Conservation (phyloP, 2,888 invertebrate species). For the Chrysina gloriosa region DNA sequence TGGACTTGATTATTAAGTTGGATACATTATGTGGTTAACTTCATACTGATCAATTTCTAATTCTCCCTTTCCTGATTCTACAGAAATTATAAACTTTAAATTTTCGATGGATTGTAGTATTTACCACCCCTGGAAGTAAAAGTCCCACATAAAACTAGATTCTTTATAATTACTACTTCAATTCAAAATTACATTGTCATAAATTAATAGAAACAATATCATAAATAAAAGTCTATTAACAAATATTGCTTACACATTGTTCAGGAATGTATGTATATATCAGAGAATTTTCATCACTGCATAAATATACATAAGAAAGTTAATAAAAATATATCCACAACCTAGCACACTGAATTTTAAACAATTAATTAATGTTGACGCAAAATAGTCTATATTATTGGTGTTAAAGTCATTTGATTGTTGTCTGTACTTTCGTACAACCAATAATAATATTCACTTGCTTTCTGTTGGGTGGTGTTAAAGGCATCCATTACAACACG, state of each 20-base stretch:
- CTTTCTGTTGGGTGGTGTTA: constrained; percentile 75
- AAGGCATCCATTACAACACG: constrained; percentile 74
- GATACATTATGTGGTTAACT: no score
- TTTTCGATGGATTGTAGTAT: no score
- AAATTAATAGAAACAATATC: constrained; percentile 8
- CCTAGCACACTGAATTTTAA: constrained; percentile 40
- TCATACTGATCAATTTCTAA: no score
- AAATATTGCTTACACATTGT: constrained; percentile 38
- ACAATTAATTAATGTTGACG: constrained; percentile 21
- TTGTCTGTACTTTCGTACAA: constrained; percentile 77
- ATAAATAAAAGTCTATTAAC: constrained; percentile 39
- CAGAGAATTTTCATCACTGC: constrained; percentile 9
- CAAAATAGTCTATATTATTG: constrained; percentile 1
- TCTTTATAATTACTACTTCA: constrained; percentile 2
- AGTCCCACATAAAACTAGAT: not conserved
- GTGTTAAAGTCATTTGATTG: constrained; percentile 55
- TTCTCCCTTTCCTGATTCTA: no score
- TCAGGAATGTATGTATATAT: constrained; percentile 32
- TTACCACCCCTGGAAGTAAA: not conserved
- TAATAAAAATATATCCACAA: constrained; percentile 36
- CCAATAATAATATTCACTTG: constrained; percentile 79
- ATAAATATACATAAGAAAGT: constrained; percentile 25
- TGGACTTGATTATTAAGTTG: no score
- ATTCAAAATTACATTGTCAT: not conserved
- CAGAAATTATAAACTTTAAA: no score